phyloP scores from a whole-genome alignment of 2,113 vertebrate species.

The Zosterops hypoxanthus region DNA sequence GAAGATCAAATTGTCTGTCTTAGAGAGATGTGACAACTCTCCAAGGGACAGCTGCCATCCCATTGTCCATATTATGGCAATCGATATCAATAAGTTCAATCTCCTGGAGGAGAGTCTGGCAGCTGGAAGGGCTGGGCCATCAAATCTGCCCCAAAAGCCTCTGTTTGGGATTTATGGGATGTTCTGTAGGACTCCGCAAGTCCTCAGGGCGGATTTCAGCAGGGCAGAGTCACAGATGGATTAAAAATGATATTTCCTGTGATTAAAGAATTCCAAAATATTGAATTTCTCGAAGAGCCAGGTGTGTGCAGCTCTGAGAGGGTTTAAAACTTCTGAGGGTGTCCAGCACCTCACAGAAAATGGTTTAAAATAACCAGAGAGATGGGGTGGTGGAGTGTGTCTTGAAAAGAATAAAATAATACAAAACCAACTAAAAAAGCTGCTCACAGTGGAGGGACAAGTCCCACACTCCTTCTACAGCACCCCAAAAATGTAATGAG shows the following conservation, averaged over 20 bases:
- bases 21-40: not conserved
- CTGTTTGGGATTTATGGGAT: not conserved
- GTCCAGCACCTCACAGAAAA: not conserved
- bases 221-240: not conserved
- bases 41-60: not conserved
- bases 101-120: not conserved
- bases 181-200: not conserved
- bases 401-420: not conserved
- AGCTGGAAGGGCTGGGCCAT: not conserved
- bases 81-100: not conserved
- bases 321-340: not conserved
- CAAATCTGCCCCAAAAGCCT: not conserved
- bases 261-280: not conserved
- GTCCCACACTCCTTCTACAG: not conserved
- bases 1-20: not conserved
- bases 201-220: not conserved
- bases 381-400: not conserved
- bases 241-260: not conserved
- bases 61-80: fast-evolving
- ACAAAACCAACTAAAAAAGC: not conserved
- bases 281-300: not conserved
- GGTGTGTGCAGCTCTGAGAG: not conserved
- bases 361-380: not conserved
- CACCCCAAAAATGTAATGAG: not conserved
- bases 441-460: not conserved